phyloP scores from a whole-genome alignment of 2,797 vertebrate species.

The Eremophila alpestris region DNA sequence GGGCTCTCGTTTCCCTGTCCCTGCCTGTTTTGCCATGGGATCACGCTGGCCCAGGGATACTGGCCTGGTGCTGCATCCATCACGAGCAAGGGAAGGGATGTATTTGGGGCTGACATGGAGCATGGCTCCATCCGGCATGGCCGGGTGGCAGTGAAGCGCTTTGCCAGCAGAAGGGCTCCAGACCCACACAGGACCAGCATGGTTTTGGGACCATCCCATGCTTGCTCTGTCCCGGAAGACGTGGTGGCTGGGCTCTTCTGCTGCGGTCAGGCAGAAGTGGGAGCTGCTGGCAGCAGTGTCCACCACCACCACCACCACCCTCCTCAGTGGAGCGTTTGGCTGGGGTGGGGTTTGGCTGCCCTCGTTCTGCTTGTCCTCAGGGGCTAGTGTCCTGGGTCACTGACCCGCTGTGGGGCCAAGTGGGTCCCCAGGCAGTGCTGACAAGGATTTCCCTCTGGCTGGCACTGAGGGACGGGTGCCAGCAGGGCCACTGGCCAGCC shows the following conservation, averaged over 20 bases:
- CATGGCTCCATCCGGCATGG: background rate
- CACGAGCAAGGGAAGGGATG: fast-evolving
- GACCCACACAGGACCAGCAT: fast-evolving
- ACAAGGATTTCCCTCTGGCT: background rate
- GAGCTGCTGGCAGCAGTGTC: background rate
- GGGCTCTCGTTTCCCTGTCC: background rate
- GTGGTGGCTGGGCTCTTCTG: background rate
- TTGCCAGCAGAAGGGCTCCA: background rate
- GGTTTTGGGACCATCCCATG: background rate
- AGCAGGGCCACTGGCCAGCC: background rate
- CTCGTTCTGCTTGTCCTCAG: background rate
- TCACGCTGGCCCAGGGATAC: fast-evolving
- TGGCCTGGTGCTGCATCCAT: background rate
- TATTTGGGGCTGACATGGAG: background rate
- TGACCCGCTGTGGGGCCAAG: fast-evolving
- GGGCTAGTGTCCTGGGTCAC: background rate
- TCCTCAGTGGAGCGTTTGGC: background rate
- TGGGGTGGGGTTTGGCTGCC: slow-evolving; percentile 25
- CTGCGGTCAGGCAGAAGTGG: background rate
- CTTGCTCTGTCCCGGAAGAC: fast-evolving
- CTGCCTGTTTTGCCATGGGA: background rate
- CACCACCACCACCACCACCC: background rate
- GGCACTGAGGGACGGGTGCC: background rate
- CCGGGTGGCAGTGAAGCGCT: fast-evolving
- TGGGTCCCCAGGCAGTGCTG: fast-evolving